phyloP scores from a whole-genome alignment of 1,140 invertebrate species.

The Vanessa atalanta region DNA sequence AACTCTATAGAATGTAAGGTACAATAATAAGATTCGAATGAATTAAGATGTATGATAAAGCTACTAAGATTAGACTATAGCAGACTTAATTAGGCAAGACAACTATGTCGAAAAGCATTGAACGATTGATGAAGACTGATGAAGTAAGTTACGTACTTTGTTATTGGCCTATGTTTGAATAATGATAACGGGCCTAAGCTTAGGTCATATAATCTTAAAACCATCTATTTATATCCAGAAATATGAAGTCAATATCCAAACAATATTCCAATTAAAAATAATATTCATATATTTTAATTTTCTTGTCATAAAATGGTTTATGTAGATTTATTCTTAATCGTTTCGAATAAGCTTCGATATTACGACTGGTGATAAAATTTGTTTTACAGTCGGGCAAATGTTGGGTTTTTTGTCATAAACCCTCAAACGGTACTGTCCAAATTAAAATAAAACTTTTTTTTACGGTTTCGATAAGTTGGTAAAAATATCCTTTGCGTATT shows the following conservation, averaged over 20 bases:
- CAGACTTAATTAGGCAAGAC: no score
- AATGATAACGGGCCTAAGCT: no score
- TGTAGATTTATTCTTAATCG: conserved; percentile 24
- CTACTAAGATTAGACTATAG: no score
- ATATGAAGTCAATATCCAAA: not conserved
- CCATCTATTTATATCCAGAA: not conserved
- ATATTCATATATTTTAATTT: conserved; percentile 3
- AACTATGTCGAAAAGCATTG: no score
- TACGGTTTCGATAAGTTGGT: conserved; percentile 12
- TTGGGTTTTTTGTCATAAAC: conserved; percentile 23
- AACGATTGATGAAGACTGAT: no score
- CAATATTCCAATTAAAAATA: not conserved
- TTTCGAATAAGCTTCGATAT: conserved; percentile 17
- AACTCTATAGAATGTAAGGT: no score
- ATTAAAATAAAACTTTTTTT: conserved; percentile 17
- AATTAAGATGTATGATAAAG: no score
- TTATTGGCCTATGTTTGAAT: no score
- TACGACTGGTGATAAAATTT: conserved; percentile 18
- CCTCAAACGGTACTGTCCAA: conserved; percentile 9
- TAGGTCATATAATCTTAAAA: not conserved
- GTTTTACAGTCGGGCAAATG: conserved; percentile 24
- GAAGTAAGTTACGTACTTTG: no score
- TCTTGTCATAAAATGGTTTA: conserved; percentile 1
- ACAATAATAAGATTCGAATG: no score
- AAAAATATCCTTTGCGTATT: not conserved